Evolutionary conservation across 2,113 vertebrate species (phyloP), one percentile per base, ranked within the genome.

Genomic region (Pelobates fuscus): DNA sequence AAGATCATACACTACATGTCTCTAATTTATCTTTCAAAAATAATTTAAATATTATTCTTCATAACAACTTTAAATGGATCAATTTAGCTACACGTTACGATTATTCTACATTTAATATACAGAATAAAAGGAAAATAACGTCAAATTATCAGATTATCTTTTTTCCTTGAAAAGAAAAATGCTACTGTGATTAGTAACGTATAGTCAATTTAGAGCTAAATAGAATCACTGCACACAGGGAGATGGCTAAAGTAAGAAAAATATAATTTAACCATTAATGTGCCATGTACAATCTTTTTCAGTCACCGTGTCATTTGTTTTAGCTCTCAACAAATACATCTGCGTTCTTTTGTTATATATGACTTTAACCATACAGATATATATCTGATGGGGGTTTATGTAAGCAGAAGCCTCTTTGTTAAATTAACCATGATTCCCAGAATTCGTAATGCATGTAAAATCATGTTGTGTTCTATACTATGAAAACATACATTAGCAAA

Each of bases 401-500:
- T 60, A 76, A 76, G 72, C 64, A 60, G 37, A 60, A 60, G 49
- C 72, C 72, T 67, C 67, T 76, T 67, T 76, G 72, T 76, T 62
- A 76, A 76, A 76, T 77, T 68, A 77, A 68, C 41, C 55, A 59
- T 46, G 41, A 68, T 61, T 77, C 65, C 57, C 73, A 68, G 73
- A 68, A 77, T 68, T 61, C 55, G 60, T 77, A 77, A 68, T 68
- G 73, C 65, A 77, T 77, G 54, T 75, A 75, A 75, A 75, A 67
- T 26, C 72, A 60, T 75, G 72, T 68, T 77, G 73, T 77, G 64
- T 77, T 77, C 64, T 61, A 24, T 25, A 44, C 73, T 68, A 77
- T 68, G 73, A 61, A 77, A 77, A 77, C 65, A 77, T 77, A 68
- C 73, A 77, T 68, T 77, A 77, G 73, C 65, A 52, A 68, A 68